These are phyloP conservation scores for Polia nebulosa DNA, from an alignment of 2,888 invertebrate genomes.

Conservation along the genomic window DNA sequence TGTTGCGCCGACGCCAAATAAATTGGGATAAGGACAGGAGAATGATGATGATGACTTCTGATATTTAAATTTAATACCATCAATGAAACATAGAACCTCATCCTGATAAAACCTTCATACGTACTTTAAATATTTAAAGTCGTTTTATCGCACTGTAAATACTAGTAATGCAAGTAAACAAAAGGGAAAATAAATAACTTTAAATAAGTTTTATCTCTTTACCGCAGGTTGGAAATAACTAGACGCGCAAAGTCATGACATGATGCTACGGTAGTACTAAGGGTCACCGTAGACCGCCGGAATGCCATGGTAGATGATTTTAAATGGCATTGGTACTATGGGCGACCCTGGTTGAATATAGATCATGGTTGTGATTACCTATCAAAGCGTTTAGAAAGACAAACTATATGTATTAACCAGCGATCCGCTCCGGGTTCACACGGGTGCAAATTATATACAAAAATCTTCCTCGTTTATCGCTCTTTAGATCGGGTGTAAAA, in stretches of 20 bases:
- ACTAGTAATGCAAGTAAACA: conserved; percentile 5
- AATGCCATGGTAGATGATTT: not conserved
- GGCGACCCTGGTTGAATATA: not conserved
- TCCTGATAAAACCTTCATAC: not conserved
- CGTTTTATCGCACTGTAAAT: not conserved
- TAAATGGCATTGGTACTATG: not conserved
- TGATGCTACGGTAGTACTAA: conserved; percentile 4
- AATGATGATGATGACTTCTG: no score
- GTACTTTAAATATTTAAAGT: not conserved
- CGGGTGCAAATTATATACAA: no score
- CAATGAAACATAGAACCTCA: not conserved
- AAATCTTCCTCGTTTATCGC: no score
- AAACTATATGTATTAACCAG: no score
- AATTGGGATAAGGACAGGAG: no score
- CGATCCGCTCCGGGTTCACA: no score
- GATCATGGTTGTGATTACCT: not conserved
- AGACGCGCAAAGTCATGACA: conserved; percentile 29
- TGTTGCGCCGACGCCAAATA: no score
- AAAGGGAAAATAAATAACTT: conserved; percentile 22
- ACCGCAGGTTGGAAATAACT: conserved; percentile 16
- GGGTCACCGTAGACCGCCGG: not conserved
- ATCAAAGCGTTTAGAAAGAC: not conserved
- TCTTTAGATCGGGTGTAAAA: no score
- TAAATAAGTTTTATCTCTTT: conserved; percentile 26
- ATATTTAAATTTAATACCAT: not conserved